phyloP scores from a whole-genome alignment of 2,888 invertebrate species.

The Dasypogon diadema region DNA sequence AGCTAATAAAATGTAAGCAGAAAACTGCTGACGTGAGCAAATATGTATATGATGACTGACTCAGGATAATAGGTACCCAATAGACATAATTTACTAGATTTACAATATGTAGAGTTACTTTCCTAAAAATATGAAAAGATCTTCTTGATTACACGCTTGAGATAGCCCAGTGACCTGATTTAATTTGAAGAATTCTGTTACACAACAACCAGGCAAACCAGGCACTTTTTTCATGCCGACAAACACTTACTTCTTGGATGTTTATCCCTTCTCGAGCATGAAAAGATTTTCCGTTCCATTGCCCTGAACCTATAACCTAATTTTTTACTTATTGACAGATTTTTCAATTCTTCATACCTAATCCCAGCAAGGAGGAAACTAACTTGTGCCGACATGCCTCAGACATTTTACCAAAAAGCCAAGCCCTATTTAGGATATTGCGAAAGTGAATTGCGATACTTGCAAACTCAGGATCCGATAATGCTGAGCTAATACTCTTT shows the following conservation, averaged over 20 bases:
- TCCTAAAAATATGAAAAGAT: too few species aligned
- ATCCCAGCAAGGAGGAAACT: background rate
- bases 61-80: too few species aligned
- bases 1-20: too few species aligned
- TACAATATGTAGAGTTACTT: too few species aligned
- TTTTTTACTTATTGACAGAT: background rate
- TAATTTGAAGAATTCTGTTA: background rate
- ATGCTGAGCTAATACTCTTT: slow-evolving; percentile 4
- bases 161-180: background rate
- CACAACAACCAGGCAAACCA: background rate
- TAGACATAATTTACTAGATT: too few species aligned
- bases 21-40: too few species aligned
- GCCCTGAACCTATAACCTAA: slow-evolving; percentile 9
- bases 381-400: background rate
- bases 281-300: slow-evolving; percentile 26
- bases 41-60: too few species aligned
- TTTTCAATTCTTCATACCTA: slow-evolving; percentile 12
- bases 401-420: background rate
- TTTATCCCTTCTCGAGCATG: background rate
- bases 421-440: background rate
- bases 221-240: background rate
- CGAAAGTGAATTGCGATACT: background rate
- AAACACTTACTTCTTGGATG: background rate
- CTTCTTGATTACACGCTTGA: slow-evolving; percentile 3
- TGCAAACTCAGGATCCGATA: background rate